Conservation (phyloP, 2,113 vertebrate species). For the Engraulis encrasicolus region DNA sequence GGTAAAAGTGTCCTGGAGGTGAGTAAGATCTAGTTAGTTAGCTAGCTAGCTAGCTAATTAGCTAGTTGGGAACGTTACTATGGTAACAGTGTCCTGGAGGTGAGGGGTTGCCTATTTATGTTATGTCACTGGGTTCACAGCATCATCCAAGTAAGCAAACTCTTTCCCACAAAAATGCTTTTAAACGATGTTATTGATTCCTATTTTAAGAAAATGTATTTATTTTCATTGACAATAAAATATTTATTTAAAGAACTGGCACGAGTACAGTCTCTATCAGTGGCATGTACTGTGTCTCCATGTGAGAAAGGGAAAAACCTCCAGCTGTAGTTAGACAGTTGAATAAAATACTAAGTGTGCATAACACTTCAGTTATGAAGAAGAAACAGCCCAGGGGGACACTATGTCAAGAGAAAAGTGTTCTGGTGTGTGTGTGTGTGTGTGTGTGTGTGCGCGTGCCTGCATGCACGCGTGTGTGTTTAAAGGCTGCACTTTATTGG, state of each 20-base stretch:
- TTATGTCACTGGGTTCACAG: not conserved
- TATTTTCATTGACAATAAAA: conserved; percentile 81
- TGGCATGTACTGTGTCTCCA: not conserved
- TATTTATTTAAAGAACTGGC: conserved; percentile 79
- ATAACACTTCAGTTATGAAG: not conserved
- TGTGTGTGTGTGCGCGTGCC: no score
- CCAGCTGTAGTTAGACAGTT: not conserved
- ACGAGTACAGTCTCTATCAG: not conserved
- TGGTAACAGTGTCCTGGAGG: not conserved
- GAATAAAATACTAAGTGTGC: not conserved
- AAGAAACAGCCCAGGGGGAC: not conserved
- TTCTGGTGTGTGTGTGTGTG: no score
- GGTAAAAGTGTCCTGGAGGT: no score
- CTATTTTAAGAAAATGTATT: conserved; percentile 83
- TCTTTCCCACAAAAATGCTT: conserved; percentile 65
- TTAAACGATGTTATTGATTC: conserved; percentile 80
- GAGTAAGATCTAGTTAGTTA: no score
- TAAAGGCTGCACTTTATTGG: not conserved
- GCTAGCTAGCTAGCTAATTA: no score
- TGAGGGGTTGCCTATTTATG: not conserved
- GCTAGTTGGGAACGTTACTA: not conserved
- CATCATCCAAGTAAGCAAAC: conserved; percentile 7
- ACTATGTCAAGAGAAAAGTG: not conserved
- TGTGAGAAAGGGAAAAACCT: not conserved
- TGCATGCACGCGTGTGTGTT: no score